Percentiles rank a stretch among this genome's conserved stretches.
Conservation (phyloP, 2,888 invertebrate species). For the Priocnemis perturbator region DNA sequence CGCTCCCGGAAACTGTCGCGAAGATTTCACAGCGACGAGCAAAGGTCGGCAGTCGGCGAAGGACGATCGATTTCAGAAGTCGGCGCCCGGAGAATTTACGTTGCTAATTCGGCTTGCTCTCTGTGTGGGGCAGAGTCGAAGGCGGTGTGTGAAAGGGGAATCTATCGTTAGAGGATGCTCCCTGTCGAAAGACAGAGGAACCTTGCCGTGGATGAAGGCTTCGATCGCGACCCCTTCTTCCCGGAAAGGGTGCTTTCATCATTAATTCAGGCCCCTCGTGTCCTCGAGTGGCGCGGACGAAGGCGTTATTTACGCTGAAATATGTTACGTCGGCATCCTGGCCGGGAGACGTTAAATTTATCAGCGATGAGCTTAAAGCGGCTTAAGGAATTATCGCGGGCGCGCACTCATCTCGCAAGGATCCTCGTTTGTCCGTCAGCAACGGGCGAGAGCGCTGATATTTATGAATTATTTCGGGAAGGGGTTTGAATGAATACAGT, state of each 20-base stretch:
- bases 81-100: slow-evolving; percentile 7
- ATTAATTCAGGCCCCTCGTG: neutral
- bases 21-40: too few species aligned
- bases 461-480: too few species aligned
- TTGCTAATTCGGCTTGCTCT: slow-evolving; percentile 10
- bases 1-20: too few species aligned
- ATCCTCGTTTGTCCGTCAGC: too few species aligned
- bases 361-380: slow-evolving; percentile 1
- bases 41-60: neutral
- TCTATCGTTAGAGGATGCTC: neutral
- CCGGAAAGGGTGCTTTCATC: slow-evolving; percentile 5
- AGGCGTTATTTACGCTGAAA: slow-evolving; percentile 6
- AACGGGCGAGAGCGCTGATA: too few species aligned
- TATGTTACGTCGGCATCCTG: neutral
- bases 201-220: neutral
- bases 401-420: too few species aligned
- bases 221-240: neutral
- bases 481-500: too few species aligned
- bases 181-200: neutral
- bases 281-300: neutral
- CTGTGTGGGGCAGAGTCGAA: neutral
- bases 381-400: neutral
- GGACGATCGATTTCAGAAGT: slow-evolving; percentile 2
- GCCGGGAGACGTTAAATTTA: neutral
- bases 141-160: neutral